Evolutionary conservation across 2,113 vertebrate genomes (phyloP).

Genomic region (Rallus limicola): DNA sequence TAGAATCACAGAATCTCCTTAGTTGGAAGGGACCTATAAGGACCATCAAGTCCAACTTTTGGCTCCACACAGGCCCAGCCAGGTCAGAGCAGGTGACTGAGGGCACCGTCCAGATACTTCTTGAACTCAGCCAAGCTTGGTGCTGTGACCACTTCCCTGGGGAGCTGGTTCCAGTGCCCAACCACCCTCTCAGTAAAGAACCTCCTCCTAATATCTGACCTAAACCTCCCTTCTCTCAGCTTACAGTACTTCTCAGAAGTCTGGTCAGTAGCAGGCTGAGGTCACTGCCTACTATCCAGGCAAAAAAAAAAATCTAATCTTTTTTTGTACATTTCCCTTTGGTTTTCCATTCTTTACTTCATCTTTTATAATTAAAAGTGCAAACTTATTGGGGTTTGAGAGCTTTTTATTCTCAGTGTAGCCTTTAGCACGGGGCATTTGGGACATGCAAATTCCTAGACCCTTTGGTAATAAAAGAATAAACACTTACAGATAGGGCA

Average conservation of each 20-base stretch:
- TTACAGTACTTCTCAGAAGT: neutral
- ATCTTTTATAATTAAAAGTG: slow-evolving; percentile 3
- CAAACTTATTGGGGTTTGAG: neutral
- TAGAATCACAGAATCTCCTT: too few species aligned
- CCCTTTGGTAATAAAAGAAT: neutral
- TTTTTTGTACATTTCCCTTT: neutral
- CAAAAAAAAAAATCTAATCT: neutral
- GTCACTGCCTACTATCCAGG: neutral
- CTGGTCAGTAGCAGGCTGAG: neutral
- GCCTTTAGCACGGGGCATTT: neutral
- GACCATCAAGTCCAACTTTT: too few species aligned
- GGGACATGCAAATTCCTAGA: neutral
- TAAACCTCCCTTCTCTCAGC: too few species aligned
- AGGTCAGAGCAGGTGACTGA: too few species aligned
- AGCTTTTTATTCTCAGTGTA: neutral
- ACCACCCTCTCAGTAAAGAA: too few species aligned
- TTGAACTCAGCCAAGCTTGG: too few species aligned
- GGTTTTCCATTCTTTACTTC: neutral
- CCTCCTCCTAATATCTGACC: too few species aligned
- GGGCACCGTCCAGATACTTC: too few species aligned
- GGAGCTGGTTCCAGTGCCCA: too few species aligned
- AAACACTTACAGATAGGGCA: neutral
- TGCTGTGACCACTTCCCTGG: too few species aligned
- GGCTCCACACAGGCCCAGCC: too few species aligned
- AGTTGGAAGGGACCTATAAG: too few species aligned